Conservation (phyloP, 2,797 vertebrate genomes). For the Halcyon leucocephala region DNA sequence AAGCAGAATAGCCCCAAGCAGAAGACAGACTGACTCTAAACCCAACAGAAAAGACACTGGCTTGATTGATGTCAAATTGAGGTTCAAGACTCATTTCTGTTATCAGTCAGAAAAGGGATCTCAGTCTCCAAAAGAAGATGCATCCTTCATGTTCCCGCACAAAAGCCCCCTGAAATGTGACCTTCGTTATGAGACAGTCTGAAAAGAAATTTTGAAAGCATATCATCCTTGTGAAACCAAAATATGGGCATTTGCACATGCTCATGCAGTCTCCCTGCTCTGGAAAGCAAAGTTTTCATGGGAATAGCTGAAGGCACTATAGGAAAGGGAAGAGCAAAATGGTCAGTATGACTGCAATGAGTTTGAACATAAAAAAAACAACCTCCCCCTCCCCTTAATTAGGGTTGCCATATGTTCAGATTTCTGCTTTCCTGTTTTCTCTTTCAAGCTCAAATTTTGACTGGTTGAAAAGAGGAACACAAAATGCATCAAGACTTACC, state of each 20-base stretch:
- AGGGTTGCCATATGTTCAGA: not conserved
- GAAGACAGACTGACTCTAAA: constrained; percentile 34
- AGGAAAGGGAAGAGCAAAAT: not conserved
- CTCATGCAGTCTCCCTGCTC: not conserved
- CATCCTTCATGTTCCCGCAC: not conserved
- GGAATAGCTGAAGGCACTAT: not conserved
- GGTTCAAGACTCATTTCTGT: not conserved
- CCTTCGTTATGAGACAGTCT: not conserved
- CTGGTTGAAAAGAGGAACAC: not conserved
- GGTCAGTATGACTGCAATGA: not conserved
- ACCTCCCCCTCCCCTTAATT: not conserved
- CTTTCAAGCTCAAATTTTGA: not conserved
- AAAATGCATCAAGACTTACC: not conserved
- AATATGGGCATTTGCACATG: not conserved
- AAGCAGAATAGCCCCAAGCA: constrained; percentile 54
- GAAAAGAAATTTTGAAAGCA: not conserved
- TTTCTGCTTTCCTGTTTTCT: not conserved
- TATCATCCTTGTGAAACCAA: not conserved
- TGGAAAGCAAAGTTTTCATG: not conserved
- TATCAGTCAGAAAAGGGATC: not conserved
- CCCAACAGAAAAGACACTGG: not conserved
- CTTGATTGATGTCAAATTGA: constrained; percentile 18
- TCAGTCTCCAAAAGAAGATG: not conserved
- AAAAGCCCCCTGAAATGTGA: not conserved
- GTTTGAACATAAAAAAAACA: not conserved